Percentiles rank a stretch among this genome's conserved stretches.
These are phyloP conservation scores for Grallaria varia DNA, from an alignment of 2,113 vertebrate genomes.

Conservation along the genomic window DNA sequence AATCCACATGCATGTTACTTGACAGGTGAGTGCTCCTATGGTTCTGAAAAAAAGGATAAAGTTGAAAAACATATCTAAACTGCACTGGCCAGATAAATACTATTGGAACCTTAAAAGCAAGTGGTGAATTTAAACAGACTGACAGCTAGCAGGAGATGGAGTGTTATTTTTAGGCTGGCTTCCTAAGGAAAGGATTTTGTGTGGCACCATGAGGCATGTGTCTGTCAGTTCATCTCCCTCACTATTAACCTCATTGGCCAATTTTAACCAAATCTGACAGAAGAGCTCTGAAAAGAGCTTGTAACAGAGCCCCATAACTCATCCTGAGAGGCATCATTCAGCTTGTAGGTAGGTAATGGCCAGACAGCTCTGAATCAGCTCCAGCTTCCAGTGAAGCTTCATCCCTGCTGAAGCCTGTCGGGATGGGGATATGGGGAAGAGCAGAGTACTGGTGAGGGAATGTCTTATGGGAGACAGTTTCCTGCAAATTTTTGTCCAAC, in stretches of 20 bases:
- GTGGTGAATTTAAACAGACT: not conserved
- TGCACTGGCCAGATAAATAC: not conserved
- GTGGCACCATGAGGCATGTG: not conserved
- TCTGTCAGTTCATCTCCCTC: not conserved
- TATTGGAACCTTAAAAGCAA: not conserved
- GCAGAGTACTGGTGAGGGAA: not conserved
- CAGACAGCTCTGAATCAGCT: not conserved
- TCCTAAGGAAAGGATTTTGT: not conserved
- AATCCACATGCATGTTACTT: not conserved
- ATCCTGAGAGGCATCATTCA: not conserved
- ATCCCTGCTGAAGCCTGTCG: not conserved
- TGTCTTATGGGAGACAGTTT: not conserved
- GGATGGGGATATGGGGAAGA: not conserved
- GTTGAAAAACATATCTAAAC: not conserved
- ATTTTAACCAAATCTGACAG: constrained; percentile 24
- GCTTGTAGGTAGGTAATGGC: not conserved
- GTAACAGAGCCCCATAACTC: not conserved
- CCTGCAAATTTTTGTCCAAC: not conserved
- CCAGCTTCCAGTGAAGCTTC: not conserved
- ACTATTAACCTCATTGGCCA: not conserved
- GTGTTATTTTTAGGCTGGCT: constrained; percentile 28
- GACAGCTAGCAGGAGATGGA: not conserved
- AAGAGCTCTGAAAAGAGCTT: not conserved
- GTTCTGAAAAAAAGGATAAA: not conserved
- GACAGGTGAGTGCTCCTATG: not conserved